Evolutionary conservation across 2,797 vertebrate genomes (phyloP), one percentile per base, ranked within the genome.

Genomic region (Morus bassanus): DNA sequence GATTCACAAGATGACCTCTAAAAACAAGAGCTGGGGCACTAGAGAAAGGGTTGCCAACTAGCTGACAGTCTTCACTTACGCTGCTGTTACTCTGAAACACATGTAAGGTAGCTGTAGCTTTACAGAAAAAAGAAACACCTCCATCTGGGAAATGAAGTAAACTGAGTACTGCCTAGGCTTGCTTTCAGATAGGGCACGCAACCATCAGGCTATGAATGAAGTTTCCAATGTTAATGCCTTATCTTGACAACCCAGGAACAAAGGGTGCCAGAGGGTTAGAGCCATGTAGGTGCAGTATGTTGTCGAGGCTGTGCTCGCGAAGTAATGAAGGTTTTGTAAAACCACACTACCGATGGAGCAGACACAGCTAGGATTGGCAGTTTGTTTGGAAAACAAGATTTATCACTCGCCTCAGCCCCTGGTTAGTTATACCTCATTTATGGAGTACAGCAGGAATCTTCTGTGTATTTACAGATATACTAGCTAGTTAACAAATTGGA

Each of bases 71-170:
- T 75, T 94, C 96, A 95, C 89, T 94, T 94, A 92, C 27, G 80
- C 74, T 84, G 89, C 77, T 96, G 85, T 95, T 94, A 91, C 90
- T 91, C 85, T 54, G 77, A 78, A 79, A 94, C 64, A 78, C 68
- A 56, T 33, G 76, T 90, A 94, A 93, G 19, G 45, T 43, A 95
- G 86, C 77, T 79, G 89, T 11, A 89, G 85, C 78, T 90, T 85
- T 48, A 72, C 69, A 39, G 37, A 78, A 92, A 94, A 75, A 80
- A 80, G 21, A 84, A 87, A 46, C 48, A 68, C 33, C 57, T 84
- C 77, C n/a, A 59, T 76, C 91, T 95, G 74, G 63, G 89, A 91
- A 95, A 93, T n/a, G 48, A 95, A 91, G 91, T 84, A 88, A 95
- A 75, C 90, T 1, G 18, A 82, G 70, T 28, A 54, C 67, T 82